A percentile compares a stretch with the other conserved stretches of the same genome.
Conservation (phyloP, 2,888 invertebrate genomes). For the Ophioninae sp. region DNA sequence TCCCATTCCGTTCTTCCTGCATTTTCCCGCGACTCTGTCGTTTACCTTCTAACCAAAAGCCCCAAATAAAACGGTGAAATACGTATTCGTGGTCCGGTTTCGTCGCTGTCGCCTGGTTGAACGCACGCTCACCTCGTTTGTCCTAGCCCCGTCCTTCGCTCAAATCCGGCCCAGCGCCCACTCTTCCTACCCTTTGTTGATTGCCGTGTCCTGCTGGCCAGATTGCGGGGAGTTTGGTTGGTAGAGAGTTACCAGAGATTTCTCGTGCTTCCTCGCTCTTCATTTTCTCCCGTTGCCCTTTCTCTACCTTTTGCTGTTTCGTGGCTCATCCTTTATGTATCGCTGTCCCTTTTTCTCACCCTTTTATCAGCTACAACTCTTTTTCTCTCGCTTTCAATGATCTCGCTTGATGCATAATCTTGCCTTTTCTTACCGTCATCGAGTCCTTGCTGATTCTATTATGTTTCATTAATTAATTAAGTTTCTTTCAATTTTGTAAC, state of each 20-base stretch:
- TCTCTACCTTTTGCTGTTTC: not conserved
- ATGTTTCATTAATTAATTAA: no score
- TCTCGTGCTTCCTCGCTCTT: conserved; percentile 15
- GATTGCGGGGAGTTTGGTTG: conserved; percentile 63
- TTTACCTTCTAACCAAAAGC: conserved; percentile 69
- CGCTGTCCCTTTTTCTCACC: not conserved
- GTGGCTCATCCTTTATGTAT: no score
- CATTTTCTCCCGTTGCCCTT: not conserved
- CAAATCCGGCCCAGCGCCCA: conserved; percentile 8
- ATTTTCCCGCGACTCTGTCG: conserved; percentile 18
- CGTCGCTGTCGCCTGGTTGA: conserved; percentile 60
- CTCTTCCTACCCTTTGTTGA: conserved; percentile 65
- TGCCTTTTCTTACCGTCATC: no score
- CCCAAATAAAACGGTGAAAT: conserved; percentile 72
- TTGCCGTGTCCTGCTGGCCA: conserved; percentile 71
- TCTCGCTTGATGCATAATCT: no score
- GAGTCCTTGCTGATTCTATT: no score
- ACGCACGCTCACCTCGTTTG: conserved; percentile 19
- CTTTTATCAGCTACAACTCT: not conserved
- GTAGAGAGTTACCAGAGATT: conserved; percentile 32
- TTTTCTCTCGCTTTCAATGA: not conserved
- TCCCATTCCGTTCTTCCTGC: not conserved
- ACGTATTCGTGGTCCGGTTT: conserved; percentile 69
- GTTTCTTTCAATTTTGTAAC: no score
- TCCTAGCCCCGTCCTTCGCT: conserved; percentile 8